Base-by-base conservation (phyloP, 2,797 vertebrate genomes). In the Liparis tanakae region DNA sequence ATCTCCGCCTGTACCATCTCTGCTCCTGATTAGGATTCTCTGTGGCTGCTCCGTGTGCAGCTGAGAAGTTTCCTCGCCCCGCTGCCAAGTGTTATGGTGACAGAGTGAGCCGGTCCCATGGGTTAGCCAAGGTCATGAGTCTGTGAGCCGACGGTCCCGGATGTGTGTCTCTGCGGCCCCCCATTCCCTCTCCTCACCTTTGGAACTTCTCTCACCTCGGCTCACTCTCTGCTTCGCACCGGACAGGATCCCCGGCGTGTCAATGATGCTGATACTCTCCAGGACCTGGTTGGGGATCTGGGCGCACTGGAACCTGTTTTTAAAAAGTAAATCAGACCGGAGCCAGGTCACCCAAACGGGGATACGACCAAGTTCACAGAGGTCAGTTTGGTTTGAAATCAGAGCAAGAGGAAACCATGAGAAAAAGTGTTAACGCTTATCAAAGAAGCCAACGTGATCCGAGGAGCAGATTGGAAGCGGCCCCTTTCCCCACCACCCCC, bases 191-290 rank as follows among this genome's bases (percentile, higher is more conserved):
- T 91, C 88, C 89, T 90, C 78, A 91, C 92, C 90, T 93, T 86
- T 90, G 33, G 39, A 5, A 17, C 56, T 22, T 66, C 70, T 7
- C 96, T 95, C 88, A 98, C 96, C 96, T 72, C 96, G 91, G 93
- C 95, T 96, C 87, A 97, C 95, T 91, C 95, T 93, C 91, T 97
- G 96, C 81, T 97, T 97, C 57, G 96, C 95, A 1, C 96, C 96
- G 0, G 96, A 96, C 70, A 96, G 89, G 82, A 97, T 97, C 10
- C 95, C 95, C 0, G 95, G 96, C 0, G 96, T 95, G 91, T 97
- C 96, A 0, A 98, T 98, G 33, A 98, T 94, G 78, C 96, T 98
- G 85, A 98, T 98, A 74, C 97, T 98, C 85, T 98, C 97, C 89
- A 98, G 93, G 51, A 98, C 96, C 85, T 97, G 95, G 85, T 96